These are phyloP conservation scores for Neelides sp. DNA, from an alignment of 1,140 invertebrate species.

Conservation along the genomic window DNA sequence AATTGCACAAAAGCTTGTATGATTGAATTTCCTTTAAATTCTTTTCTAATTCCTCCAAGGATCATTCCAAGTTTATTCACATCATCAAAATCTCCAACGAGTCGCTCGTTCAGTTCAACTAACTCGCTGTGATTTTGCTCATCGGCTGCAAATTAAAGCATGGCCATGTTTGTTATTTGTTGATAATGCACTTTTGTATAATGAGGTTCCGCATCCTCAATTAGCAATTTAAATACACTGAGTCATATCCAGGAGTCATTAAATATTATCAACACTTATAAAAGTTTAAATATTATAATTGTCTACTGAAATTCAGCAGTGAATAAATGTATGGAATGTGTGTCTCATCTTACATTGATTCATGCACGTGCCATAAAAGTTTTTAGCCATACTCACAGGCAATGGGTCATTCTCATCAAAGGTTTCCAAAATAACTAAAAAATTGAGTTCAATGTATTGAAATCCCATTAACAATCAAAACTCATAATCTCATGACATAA, in stretches of 20 bases:
- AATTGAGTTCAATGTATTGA: background rate
- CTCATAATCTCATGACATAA: too few relatives aligned
- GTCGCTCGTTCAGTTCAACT: background rate
- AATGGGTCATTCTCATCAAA: background rate
- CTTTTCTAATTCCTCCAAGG: background rate
- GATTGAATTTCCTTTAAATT: background rate
- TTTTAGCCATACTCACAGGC: background rate
- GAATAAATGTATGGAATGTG: too few relatives aligned
- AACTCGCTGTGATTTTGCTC: background rate
- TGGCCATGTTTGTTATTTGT: background rate
- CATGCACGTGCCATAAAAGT: conserved; percentile 3
- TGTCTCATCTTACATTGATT: conserved; percentile 10
- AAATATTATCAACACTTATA: too few relatives aligned
- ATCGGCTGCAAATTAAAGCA: background rate
- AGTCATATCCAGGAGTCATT: too few relatives aligned
- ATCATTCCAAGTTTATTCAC: background rate
- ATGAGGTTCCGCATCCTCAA: too few relatives aligned
- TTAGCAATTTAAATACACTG: too few relatives aligned
- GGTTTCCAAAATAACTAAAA: background rate
- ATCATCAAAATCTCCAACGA: background rate
- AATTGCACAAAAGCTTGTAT: background rate
- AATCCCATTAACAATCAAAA: too few relatives aligned
- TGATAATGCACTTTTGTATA: too few relatives aligned
- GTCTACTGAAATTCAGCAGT: too few relatives aligned
- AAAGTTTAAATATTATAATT: too few relatives aligned